Evolutionary conservation across 2,113 vertebrate genomes (phyloP), one percentile per base, ranked within the genome.

Genomic region (Chionodraco myersi): DNA sequence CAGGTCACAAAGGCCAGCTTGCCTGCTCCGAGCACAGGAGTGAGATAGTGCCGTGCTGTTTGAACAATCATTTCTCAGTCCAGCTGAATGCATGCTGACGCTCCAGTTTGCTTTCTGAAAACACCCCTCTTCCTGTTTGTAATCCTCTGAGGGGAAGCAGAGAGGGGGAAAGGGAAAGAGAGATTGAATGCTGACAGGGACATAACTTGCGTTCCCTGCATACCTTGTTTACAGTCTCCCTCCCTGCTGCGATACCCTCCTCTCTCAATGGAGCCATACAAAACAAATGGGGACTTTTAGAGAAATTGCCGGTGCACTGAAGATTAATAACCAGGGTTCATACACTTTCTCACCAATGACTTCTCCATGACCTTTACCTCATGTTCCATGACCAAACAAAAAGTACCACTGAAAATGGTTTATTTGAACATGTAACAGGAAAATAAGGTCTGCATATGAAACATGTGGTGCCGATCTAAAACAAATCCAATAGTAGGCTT

Each of bases 201-300:
- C 92, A 94, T 93, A 93, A 94, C 92, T 92, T 86, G 78, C 87
- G 79, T 79, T 91, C 78, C 85, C 87, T 88, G 83, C 86, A 87
- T 91, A 87, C 89, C 91, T 94, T 93, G 93, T 94, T 95, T 95
- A 94, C 92, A 91, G 93, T 92, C 91, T 83, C 75, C 82, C 82
- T 86, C 83, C 71, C 80, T 80, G 82, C 87, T 75, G 80, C 92
- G 80, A 66, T 87, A 81, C 84, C 82, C 72, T 71, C 70, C 84
- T 63, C 89, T 88, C 93, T 94, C 94, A 85, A 87, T 86, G 89
- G 94, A 93, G 93, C 91, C 89, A 92, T 94, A 94, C 95, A 94
- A 94, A 95, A 92, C 94, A 95, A 94, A 94, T 93, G 89, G 88
- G 88, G 88, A 92, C 94, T 95, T 94, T 95, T 94, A 95, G 93